phyloP scores from a whole-genome alignment of 2,888 invertebrate species.

The Tipula unca region DNA sequence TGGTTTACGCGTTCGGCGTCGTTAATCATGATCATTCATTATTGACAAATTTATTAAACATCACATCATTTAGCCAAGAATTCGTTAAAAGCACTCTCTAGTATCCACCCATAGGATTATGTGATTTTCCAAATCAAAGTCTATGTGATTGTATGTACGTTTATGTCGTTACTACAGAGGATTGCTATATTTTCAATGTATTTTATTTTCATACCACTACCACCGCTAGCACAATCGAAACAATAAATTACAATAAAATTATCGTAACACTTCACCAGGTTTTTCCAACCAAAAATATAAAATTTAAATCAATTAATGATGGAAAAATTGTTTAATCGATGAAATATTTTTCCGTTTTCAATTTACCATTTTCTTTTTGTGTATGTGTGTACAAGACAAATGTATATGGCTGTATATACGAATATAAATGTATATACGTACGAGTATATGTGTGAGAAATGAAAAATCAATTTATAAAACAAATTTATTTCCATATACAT shows the following conservation, averaged over 20 bases:
- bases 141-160: too few relatives aligned
- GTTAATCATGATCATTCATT: too few relatives aligned
- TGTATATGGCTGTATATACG: too few relatives aligned
- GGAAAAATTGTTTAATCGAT: neutral
- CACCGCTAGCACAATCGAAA: neutral
- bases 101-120: too few relatives aligned
- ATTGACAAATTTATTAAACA: too few relatives aligned
- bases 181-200: too few relatives aligned
- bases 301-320: neutral
- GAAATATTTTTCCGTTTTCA: neutral
- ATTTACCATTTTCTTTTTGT: neutral
- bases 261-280: constrained; percentile 8
- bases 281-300: neutral
- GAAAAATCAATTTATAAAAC: neutral
- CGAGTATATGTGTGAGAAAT: neutral
- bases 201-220: neutral
- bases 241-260: neutral
- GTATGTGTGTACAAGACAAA: neutral
- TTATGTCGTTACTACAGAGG: too few relatives aligned
- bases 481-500: neutral
- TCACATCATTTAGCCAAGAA: too few relatives aligned
- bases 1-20: too few relatives aligned
- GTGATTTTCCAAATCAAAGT: too few relatives aligned
- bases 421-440: neutral
- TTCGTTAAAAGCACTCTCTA: too few relatives aligned